phyloP scores from a whole-genome alignment of 2,113 vertebrate species.

The Lamprotornis superbus region DNA sequence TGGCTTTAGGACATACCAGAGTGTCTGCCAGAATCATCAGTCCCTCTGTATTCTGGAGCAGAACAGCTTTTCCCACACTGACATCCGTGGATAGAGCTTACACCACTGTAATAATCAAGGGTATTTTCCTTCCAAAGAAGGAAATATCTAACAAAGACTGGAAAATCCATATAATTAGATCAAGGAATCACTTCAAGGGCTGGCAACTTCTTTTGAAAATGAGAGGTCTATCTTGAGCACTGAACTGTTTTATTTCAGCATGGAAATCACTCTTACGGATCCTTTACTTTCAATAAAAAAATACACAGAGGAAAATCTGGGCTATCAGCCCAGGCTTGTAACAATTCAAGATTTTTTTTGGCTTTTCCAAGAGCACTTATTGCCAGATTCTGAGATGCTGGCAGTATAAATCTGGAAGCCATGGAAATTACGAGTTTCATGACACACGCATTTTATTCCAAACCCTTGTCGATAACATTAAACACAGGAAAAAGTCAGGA shows the following conservation, averaged over 20 bases:
- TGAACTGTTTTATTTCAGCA: neutral
- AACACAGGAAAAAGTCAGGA: neutral
- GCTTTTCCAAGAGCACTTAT: neutral
- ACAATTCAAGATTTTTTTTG: constrained; percentile 24
- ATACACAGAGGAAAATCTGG: constrained; percentile 7
- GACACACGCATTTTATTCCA: constrained; percentile 2
- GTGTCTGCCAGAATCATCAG: neutral
- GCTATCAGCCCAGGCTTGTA: constrained; percentile 25
- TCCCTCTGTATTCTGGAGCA: neutral
- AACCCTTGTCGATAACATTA: neutral
- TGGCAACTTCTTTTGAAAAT: neutral
- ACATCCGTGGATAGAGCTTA: neutral
- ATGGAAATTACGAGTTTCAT: constrained; percentile 32
- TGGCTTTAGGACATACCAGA: neutral
- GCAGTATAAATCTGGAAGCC: constrained; percentile 37
- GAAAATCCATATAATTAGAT: neutral
- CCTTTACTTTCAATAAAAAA: constrained; percentile 39
- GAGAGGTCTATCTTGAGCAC: neutral
- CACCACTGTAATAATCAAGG: neutral
- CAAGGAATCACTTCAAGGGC: neutral
- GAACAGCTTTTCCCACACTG: constrained; percentile 26
- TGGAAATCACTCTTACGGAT: neutral
- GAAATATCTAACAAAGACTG: neutral
- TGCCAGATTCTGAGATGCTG: constrained; percentile 21
- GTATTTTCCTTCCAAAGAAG: neutral